A percentile compares a stretch with the other conserved stretches of the same genome.
phyloP scores from a whole-genome alignment of 1,140 invertebrate genomes.

The Zaprionus capensis region DNA sequence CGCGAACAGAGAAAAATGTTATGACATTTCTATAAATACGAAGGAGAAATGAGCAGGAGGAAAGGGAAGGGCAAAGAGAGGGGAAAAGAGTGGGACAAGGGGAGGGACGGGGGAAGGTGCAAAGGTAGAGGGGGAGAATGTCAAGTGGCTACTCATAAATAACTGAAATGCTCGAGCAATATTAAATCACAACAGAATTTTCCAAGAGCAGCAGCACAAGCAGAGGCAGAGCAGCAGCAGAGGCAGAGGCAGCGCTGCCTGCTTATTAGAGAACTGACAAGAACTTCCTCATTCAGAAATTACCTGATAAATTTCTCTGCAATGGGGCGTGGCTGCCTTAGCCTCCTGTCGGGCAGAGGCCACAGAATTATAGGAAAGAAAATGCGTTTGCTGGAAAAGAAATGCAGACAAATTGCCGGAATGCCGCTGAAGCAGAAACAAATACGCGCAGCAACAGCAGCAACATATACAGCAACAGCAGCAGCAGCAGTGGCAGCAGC shows the following conservation, averaged over 20 bases:
- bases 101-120: background rate
- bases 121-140: conserved; percentile 12
- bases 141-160: conserved; percentile 58
- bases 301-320: conserved; percentile 58
- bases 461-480: conserved; percentile 37
- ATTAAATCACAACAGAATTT: conserved; percentile 43
- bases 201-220: background rate
- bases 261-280: conserved; percentile 48
- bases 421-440: conserved; percentile 78
- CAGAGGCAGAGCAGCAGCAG: background rate
- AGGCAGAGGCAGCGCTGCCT: background rate
- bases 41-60: background rate
- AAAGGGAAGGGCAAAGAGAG: background rate
- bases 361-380: conserved; percentile 49
- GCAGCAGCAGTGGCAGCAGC: conserved; percentile 43
- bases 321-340: background rate
- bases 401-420: conserved; percentile 80
- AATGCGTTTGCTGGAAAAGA: conserved; percentile 67
- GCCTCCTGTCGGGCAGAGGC: conserved; percentile 19
- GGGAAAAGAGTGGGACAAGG: no score
- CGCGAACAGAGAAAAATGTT: conserved; percentile 53
- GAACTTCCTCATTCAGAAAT: conserved; percentile 58
- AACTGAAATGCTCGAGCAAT: conserved; percentile 39
- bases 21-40: conserved; percentile 74
- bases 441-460: conserved; percentile 41